Conservation (phyloP, 2,113 vertebrate species). For the Xiphophorus maculatus region DNA sequence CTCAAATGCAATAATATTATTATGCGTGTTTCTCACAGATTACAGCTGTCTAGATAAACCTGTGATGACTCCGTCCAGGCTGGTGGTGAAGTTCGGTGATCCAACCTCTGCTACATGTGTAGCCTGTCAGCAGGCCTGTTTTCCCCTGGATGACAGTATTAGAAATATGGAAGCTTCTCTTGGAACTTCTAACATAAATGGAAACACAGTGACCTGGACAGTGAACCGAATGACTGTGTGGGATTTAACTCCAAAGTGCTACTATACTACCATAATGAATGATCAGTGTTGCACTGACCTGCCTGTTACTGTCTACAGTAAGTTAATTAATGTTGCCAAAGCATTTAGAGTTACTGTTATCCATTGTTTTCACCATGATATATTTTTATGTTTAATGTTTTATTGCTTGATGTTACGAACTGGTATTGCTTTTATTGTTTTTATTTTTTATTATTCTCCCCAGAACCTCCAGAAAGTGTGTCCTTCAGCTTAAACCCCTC, state of each 20-base stretch:
- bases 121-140: not conserved
- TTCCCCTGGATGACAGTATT: rapidly evolving
- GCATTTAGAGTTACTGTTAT: not conserved
- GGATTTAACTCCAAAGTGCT: rapidly evolving
- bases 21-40: slow-evolving; percentile 24
- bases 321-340: not conserved
- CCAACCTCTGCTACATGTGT: slow-evolving; percentile 1
- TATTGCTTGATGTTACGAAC: not conserved
- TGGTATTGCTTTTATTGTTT: not conserved
- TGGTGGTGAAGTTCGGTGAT: slow-evolving; percentile 52
- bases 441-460: not conserved
- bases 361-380: not conserved
- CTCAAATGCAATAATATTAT: not conserved
- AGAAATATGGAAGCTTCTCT: rapidly evolving
- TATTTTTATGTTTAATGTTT: not conserved
- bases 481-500: slow-evolving; percentile 27
- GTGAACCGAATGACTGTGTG: not conserved
- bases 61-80: slow-evolving; percentile 15
- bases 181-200: rapidly evolving
- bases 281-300: rapidly evolving
- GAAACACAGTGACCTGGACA: not conserved
- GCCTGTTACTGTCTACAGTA: not conserved
- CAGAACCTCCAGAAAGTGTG: slow-evolving; percentile 62
- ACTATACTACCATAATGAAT: rapidly evolving
- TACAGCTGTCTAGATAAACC: rapidly evolving